Base-by-base conservation (phyloP, 2,113 vertebrate genomes). In the Hyperoodon ampullatus region DNA sequence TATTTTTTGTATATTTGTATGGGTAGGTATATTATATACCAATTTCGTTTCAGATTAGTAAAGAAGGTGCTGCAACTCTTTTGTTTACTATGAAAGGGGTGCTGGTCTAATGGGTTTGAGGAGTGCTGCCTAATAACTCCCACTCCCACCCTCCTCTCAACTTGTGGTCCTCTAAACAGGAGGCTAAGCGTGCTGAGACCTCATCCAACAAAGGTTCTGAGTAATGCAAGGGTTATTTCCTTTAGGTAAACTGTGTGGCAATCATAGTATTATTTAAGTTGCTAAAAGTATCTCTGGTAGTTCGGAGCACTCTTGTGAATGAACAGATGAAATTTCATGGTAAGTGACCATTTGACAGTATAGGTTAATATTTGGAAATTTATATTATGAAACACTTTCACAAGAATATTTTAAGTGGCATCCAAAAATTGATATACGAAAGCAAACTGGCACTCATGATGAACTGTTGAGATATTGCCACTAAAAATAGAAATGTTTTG, bases 321-420 rank as follows among this genome's bases (percentile, higher is more conserved):
- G 28, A 95, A 61, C 0, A 83, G 50, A 88, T 66, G n/a, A 95
- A 96, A 93, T 55, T 19, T 42, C 30, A 1, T 89, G 50, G 19
- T 24, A 72, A 81, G 70, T 85, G 60, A 88, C 13, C 70, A 77
- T 75, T 88, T 35, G n/a, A 70, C 28, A 65, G 80, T 26, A 85
- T 0, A 87, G 11, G 21, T 77, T 84, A 94, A 66, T 42, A 88
- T 44, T 68, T 85, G 71, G 66, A 96, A 94, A 88, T 61, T 39
- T 86, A n/a, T 61, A 90, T 44, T 78, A 50, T 47, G 47, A 94
- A 92, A 95, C 11, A 81, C 21, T 60, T 81, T 77, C 26, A 85
- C 28, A 77, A 82, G 58, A 60, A 19, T 86, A 90, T 44, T 78
- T 88, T 87, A 86, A 65, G 50, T 47, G 72, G 63, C 82, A 94